Evolutionary conservation across 1,140 invertebrate genomes (phyloP).

Genomic region (Carposina sasakii): DNA sequence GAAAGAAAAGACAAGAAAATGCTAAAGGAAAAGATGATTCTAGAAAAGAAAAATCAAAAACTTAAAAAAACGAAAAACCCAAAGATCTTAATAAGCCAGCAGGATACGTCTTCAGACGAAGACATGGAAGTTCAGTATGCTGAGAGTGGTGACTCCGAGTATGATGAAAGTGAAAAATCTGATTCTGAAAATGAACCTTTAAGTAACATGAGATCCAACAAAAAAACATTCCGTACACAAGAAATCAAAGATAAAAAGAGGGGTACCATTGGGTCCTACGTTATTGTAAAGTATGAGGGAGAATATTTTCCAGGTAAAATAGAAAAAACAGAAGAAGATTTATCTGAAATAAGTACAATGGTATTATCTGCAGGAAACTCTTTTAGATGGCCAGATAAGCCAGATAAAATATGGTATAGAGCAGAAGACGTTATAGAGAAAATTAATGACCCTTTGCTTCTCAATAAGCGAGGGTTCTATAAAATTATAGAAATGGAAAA

Average conservation of each 20-base stretch:
- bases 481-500: conserved; percentile 16
- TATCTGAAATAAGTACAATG: conserved; percentile 18
- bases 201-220: background rate
- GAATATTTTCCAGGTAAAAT: conserved; percentile 15
- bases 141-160: background rate
- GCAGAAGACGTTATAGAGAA: background rate
- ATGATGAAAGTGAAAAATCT: background rate
- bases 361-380: conserved; percentile 12
- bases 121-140: conserved; percentile 1
- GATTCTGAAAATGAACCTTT: conserved; percentile 1
- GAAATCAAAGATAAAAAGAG: background rate
- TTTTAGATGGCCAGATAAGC: conserved; percentile 13
- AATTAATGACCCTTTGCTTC: background rate
- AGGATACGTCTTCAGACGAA: background rate
- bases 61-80: background rate
- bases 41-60: conserved; percentile 1
- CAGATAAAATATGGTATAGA: conserved; percentile 16
- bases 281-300: conserved; percentile 16
- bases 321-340: conserved; percentile 7
- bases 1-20: conserved; percentile 6
- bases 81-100: background rate
- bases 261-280: conserved; percentile 8
- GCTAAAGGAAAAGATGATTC: background rate
- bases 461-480: conserved; percentile 13
- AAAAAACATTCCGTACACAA: background rate